phyloP scores from a whole-genome alignment of 1,140 invertebrate genomes.

The Steinernema feltiae region DNA sequence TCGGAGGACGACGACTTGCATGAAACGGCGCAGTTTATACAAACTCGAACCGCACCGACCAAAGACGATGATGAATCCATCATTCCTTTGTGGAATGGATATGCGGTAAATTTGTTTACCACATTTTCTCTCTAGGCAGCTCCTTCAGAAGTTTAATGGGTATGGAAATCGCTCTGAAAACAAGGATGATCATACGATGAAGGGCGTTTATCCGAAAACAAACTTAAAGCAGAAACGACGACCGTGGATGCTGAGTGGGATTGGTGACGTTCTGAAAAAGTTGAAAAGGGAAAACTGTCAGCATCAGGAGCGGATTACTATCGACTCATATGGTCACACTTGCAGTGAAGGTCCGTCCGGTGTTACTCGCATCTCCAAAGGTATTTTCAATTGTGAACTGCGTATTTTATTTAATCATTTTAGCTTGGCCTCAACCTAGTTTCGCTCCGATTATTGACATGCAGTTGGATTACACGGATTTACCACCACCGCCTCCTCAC shows the following conservation, averaged over 20 bases:
- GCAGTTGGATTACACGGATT: constrained; percentile 17
- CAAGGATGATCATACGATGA: neutral
- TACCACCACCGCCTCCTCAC: constrained; percentile 27
- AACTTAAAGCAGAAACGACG: neutral
- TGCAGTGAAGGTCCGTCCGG: neutral
- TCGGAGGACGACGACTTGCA: neutral
- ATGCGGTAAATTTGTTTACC: neutral
- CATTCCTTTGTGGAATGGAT: neutral
- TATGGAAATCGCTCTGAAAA: neutral
- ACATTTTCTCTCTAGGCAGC: neutral
- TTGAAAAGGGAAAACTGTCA: neutral
- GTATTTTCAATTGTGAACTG: neutral
- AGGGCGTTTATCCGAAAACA: too few species aligned
- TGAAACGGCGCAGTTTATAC: neutral
- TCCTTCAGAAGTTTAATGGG: neutral
- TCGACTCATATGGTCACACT: neutral
- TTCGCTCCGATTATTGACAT: constrained; percentile 11
- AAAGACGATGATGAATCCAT: neutral
- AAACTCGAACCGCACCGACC: neutral
- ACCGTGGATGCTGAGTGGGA: neutral
- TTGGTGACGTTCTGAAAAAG: neutral
- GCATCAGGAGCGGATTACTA: neutral
- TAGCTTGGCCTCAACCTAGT: neutral
- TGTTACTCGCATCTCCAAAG: neutral
- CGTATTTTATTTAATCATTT: neutral